Evolutionary conservation across 2,888 invertebrate species (phyloP).

Genomic region (Drosophila mimica): DNA sequence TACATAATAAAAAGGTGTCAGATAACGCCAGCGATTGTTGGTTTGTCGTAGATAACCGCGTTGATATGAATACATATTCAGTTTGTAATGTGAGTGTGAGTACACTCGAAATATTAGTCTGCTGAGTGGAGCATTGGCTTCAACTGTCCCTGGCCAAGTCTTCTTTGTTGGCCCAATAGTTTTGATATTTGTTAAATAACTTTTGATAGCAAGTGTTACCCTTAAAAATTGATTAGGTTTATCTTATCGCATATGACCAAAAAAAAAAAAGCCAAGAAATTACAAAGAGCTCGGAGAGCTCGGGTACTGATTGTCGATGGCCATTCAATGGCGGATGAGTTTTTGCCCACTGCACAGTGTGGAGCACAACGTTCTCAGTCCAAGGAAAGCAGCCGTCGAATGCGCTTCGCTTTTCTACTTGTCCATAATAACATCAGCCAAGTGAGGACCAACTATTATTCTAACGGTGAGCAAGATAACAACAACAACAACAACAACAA

Average conservation of each 20-base stretch:
- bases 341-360: slow-evolving; percentile 19
- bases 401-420: slow-evolving; percentile 43
- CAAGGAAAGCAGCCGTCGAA: slow-evolving; percentile 61
- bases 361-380: slow-evolving; percentile 52
- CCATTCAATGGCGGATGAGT: slow-evolving; percentile 56
- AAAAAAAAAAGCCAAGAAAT: slow-evolving; percentile 25
- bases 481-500: neutral
- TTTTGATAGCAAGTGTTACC: slow-evolving; percentile 67
- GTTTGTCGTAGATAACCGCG: slow-evolving; percentile 46
- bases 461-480: slow-evolving; percentile 65
- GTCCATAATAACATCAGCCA: slow-evolving; percentile 6
- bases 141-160: slow-evolving; percentile 40
- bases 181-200: slow-evolving; percentile 22
- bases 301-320: slow-evolving; percentile 47
- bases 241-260: slow-evolving; percentile 61
- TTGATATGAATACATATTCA: slow-evolving; percentile 12
- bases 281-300: slow-evolving; percentile 17
- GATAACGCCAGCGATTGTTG: slow-evolving; percentile 36
- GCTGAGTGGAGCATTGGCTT: slow-evolving; percentile 6
- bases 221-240: slow-evolving; percentile 71
- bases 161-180: slow-evolving; percentile 8
- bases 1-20: slow-evolving; percentile 23
- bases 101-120: slow-evolving; percentile 22
- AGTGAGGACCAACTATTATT: slow-evolving; percentile 14
- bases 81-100: slow-evolving; percentile 34